Base-by-base conservation (phyloP, 2,888 invertebrate species). In the Drosophila hamatofila region DNA sequence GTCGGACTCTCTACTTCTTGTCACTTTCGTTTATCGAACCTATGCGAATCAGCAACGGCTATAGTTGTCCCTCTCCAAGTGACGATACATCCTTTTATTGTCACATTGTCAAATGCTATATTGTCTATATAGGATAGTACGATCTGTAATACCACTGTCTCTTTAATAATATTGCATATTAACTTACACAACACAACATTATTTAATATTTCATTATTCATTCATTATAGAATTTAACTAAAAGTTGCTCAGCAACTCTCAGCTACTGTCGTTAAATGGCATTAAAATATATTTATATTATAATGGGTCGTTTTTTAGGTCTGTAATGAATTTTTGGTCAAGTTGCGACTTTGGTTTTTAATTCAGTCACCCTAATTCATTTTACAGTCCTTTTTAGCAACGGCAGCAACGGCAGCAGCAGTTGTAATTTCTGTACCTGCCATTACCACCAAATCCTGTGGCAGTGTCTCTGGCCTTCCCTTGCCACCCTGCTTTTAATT, bases 361-460 rank as follows among this genome's bases (percentile, higher is more conserved):
- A 48, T 70, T 49, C 49, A 18, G 58, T 61, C 39, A 56, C 23
- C 49, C 37, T 54, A 16, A 60, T 75, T 58, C n/a, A 37, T 27
- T 64, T 67, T 70, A 71, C 61, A 60, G 57, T 61, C 72, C 67
- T 55, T 72, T 83, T 73, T 46, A 54, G 23, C 55, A 25, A 25
- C 27, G 1, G 11, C 27, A 48, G 48, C 48, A 52, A 39, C 60
- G 18, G 16, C 51, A 21, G 30, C 51, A 35, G 23, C 18, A 44
- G 41, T 6, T 16, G 44, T 12, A 42, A 52, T 35, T 65, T 33
- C 51, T 62, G 56, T 60, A 59, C 59, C 63, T 67, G 61, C 27
- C 62, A 62, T 65, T 66, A 54, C 37, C 62, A 57, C 48, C 51
- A 67, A 73, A 79, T 79, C 64, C 46, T 60, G 56, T 33, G 42